These are phyloP conservation scores for Cataglyphis hispanica DNA, from an alignment of 1,140 invertebrate genomes.

Conservation along the genomic window DNA sequence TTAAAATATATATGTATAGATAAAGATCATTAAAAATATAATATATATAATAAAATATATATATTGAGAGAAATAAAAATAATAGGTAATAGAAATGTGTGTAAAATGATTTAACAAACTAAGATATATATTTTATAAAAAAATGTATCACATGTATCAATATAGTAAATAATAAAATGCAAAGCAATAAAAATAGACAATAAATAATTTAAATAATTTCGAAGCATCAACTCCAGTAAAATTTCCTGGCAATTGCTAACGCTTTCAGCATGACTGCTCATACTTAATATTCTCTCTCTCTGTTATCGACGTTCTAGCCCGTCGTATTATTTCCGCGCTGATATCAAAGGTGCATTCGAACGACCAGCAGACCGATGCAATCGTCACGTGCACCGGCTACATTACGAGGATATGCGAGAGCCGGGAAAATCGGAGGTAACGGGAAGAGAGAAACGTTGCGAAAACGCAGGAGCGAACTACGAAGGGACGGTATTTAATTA, in stretches of 20 bases:
- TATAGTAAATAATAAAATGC: not conserved
- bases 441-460: not conserved
- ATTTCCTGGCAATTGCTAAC: not conserved
- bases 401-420: not conserved
- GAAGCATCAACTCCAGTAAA: not conserved
- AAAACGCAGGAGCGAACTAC: conserved; percentile 15
- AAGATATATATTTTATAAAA: not conserved
- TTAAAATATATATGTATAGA: not conserved
- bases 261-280: not conserved
- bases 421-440: not conserved
- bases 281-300: not conserved
- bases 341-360: not conserved
- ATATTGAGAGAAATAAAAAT: not conserved
- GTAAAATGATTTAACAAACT: not conserved
- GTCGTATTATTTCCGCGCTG: conserved; percentile 3
- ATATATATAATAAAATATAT: not conserved
- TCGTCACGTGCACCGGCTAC: not conserved
- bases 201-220: not conserved
- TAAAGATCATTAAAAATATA: not conserved
- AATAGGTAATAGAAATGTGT: not conserved
- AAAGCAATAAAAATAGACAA: not conserved
- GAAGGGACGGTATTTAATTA: conserved; percentile 74
- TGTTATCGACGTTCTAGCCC: not conserved
- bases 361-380: not conserved
- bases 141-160: not conserved